Evolutionary conservation across 2,797 vertebrate species (phyloP), one percentile per base, ranked within the genome.

Genomic region (Sparidentex hasta): DNA sequence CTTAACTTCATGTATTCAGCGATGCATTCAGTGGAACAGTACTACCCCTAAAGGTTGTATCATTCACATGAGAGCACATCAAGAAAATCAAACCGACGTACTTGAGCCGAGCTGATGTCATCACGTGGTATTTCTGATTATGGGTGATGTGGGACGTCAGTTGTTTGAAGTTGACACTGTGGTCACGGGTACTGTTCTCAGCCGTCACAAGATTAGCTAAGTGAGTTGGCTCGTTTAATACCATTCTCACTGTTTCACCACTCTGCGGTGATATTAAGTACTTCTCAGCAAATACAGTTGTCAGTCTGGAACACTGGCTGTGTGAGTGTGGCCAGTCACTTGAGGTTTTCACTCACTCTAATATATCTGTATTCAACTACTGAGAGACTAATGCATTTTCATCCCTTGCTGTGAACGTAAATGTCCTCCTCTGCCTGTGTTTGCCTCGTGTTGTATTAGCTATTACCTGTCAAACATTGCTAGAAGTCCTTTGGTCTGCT

Each of bases 171-270:
- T 71, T 61, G 54, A 71, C 13, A 44, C 56, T 48, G 38, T 33
- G 25, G 64, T 61, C 25, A 5, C 48, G 59, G 29, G 27, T 59
- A 17, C 57, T 70, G 65, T 83, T 80, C 55, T 56, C 20, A 21
- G 29, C 57, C 58, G 69, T 81, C 65, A 68, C 20, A 4, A 74
- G 54, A 66, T 82, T 59, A 64, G 64, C 52, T 21, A 27, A 27
- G 20, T 57, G 62, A 70, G 41, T 44, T 41, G 62, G n/a, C 65
- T 58, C 48, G 68, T 73, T 66, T 81, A 33, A 72, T 16, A 41
- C 65, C 33, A 29, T 43, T 74, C 47, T 43, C 55, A 65, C 2
- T 13, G 23, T 9, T 33, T 52, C 27, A 20, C 14, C 56, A 48
- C n/a, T 51, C 13, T 62, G 9, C 20, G 6, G 38, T 38, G 20